Conservation (phyloP, 2,797 vertebrate genomes). For the Antennarius maculatus region DNA sequence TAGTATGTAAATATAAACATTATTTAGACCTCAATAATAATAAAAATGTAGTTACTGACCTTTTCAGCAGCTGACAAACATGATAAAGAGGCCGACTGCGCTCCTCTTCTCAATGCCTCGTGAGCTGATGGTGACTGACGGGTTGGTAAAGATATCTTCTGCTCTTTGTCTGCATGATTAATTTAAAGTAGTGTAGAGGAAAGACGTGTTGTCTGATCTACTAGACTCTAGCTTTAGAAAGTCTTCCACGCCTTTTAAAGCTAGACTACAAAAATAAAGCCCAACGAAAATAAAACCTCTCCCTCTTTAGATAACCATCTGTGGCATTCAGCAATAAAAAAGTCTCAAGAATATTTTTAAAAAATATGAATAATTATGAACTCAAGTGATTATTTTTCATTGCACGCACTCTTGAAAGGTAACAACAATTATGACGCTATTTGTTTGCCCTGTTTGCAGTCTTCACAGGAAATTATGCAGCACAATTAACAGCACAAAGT, state of each 20-base stretch:
- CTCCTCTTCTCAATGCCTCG: too few species aligned
- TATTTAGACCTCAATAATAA: too few species aligned
- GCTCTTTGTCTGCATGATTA: too few species aligned
- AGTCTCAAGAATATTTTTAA: neutral
- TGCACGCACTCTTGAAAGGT: conserved; percentile 10
- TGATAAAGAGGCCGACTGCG: too few species aligned
- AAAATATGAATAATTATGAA: neutral
- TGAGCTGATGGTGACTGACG: too few species aligned
- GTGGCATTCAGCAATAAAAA: neutral
- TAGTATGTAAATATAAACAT: neutral
- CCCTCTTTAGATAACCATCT: conserved; percentile 5
- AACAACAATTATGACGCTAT: conserved; percentile 9
- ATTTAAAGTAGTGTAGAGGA: too few species aligned
- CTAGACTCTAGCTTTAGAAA: too few species aligned
- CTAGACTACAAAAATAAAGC: neutral
- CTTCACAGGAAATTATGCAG: conserved; percentile 56
- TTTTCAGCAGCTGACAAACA: too few species aligned
- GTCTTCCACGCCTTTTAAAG: too few species aligned
- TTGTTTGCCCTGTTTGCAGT: conserved; percentile 27
- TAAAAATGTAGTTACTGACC: too few species aligned
- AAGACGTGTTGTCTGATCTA: too few species aligned
- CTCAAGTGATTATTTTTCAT: conserved; percentile 3
- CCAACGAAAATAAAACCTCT: neutral
- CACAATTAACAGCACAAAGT: conserved; percentile 60
- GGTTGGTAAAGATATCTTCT: too few species aligned